A percentile compares a stretch with the other conserved stretches of the same genome.
These are phyloP conservation scores for Drosophila persimilis DNA, from an alignment of 1,140 invertebrate species.

Conservation along the genomic window DNA sequence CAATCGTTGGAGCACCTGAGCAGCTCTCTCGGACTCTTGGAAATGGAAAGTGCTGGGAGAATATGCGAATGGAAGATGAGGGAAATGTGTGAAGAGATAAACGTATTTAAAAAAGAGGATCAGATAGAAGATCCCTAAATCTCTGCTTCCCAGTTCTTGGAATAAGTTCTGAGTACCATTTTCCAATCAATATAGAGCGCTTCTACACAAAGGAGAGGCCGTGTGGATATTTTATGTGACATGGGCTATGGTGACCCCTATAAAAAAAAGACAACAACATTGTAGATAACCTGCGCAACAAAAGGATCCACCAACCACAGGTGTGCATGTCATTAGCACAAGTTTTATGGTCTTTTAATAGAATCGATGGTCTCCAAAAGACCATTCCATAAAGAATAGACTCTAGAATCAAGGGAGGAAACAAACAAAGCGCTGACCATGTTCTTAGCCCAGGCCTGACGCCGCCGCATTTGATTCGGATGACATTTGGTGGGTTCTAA, in stretches of 20 bases:
- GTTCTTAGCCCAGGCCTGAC: constrained; percentile 21
- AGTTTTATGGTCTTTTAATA: constrained; percentile 73
- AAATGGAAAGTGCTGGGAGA: constrained; percentile 57
- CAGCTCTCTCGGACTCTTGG: not conserved
- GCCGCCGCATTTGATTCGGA: constrained; percentile 54
- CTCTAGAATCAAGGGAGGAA: constrained; percentile 14
- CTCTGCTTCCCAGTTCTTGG: not conserved
- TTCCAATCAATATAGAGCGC: constrained; percentile 7
- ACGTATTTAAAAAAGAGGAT: not conserved
- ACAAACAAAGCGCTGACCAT: constrained; percentile 62
- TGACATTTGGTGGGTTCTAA: constrained; percentile 68
- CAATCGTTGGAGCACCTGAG: not conserved
- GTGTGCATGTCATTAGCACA: constrained; percentile 72
- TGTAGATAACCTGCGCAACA: constrained; percentile 50
- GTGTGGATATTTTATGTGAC: constrained; percentile 1
- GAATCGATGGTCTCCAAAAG: constrained; percentile 50
- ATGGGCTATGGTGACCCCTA: constrained; percentile 14
- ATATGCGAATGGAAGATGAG: not conserved
- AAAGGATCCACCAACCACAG: constrained; percentile 65
- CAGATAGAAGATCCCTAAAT: too few relatives aligned
- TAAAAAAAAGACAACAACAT: constrained; percentile 14
- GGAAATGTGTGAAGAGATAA: not conserved
- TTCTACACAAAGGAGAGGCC: constrained; percentile 10
- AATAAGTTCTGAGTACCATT: not conserved
- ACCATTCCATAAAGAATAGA: constrained; percentile 16